These are phyloP conservation scores for Abscondita cerata DNA, from an alignment of 2,888 invertebrate genomes.

Conservation along the genomic window DNA sequence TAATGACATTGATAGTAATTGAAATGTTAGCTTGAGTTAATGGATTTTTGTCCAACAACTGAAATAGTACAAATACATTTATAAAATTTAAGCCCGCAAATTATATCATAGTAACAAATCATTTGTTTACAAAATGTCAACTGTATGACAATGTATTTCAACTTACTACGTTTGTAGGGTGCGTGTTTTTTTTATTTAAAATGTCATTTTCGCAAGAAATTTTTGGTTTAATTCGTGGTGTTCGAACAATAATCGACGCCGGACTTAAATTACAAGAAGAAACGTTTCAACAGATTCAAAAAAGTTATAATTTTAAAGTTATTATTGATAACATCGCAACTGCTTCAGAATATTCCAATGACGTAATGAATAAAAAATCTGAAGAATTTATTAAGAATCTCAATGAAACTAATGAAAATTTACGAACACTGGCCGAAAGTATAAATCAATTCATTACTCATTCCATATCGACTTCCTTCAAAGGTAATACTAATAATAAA, in stretches of 20 bases:
- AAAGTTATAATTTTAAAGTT: slow-evolving; percentile 73
- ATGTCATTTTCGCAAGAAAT: not conserved
- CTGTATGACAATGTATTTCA: no score
- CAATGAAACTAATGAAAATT: slow-evolving; percentile 67
- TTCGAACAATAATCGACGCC: not conserved
- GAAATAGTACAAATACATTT: no score
- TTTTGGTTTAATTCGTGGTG: not conserved
- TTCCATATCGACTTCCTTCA: not conserved
- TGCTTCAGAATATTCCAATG: slow-evolving; percentile 30
- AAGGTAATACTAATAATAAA: no score
- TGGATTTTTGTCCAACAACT: no score
- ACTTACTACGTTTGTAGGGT: no score
- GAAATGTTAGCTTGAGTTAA: no score
- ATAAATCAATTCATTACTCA: slow-evolving; percentile 64
- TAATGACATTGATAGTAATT: no score
- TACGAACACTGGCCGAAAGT: slow-evolving; percentile 75
- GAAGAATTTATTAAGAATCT: slow-evolving; percentile 57
- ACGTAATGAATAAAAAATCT: slow-evolving; percentile 6
- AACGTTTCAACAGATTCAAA: slow-evolving; percentile 52
- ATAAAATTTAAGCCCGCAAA: no score
- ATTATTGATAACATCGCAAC: slow-evolving; percentile 44
- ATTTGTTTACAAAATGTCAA: no score
- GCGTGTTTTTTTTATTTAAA: no score
- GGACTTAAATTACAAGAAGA: not conserved
- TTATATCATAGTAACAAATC: no score